phyloP scores from a whole-genome alignment of 1,140 invertebrate genomes.

The Drosophila pseudoananassae region DNA sequence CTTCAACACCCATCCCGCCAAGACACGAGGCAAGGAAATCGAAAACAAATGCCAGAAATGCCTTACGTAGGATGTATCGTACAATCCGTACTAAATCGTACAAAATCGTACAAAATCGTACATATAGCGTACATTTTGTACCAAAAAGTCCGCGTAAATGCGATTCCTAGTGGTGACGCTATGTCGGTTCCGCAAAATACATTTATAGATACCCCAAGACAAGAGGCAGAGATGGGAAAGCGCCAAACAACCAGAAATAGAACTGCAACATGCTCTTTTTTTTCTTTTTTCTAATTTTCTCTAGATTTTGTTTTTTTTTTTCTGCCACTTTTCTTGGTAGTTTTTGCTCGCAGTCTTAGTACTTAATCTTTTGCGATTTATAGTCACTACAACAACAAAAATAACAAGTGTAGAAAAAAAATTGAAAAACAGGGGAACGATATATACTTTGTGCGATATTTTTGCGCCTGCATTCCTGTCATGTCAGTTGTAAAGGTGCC shows the following conservation, averaged over 20 bases:
- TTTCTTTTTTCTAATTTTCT: conserved; percentile 8
- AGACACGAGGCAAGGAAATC: conserved; percentile 4
- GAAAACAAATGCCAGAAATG: conserved; percentile 48
- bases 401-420: not conserved
- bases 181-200: conserved; percentile 74
- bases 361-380: conserved; percentile 80
- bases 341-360: conserved; percentile 17
- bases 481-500: conserved; percentile 50
- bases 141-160: conserved; percentile 22
- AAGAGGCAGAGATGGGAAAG: conserved; percentile 36
- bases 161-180: conserved; percentile 59
- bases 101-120: conserved; percentile 7
- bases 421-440: conserved; percentile 1
- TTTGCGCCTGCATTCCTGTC: conserved; percentile 64
- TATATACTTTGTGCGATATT: conserved; percentile 44
- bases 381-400: conserved; percentile 34
- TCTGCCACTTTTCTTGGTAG: not conserved
- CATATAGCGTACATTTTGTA: conserved; percentile 34
- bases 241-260: conserved; percentile 77
- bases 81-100: conserved; percentile 22
- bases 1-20: not conserved
- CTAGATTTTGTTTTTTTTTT: conserved; percentile 12
- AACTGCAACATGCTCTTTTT: conserved; percentile 52
- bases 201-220: conserved; percentile 50
- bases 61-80: conserved; percentile 42